Evolutionary conservation across 2,113 vertebrate genomes (phyloP).

Genomic region (Oplegnathus fasciatus): DNA sequence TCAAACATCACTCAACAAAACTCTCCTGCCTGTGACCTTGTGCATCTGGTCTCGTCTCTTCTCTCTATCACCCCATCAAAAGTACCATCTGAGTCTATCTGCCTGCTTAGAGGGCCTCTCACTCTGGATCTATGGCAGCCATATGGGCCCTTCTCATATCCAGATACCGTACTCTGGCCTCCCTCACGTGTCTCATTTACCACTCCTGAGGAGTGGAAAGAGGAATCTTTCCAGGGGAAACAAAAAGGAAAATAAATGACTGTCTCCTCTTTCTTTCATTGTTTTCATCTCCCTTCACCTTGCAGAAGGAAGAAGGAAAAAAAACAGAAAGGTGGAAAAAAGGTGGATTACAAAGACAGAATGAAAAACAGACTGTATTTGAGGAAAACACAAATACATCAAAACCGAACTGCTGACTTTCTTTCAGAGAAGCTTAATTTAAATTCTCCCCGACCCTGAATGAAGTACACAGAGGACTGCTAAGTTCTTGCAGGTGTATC

Average conservation of each 20-base stretch:
- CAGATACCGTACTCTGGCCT: constrained; percentile 52
- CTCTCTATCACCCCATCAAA: constrained; percentile 71
- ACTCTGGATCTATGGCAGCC: constrained; percentile 62
- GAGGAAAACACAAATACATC: constrained; percentile 1
- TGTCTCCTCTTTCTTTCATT: constrained; percentile 17
- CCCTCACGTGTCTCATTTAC: constrained; percentile 48
- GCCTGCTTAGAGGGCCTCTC: constrained; percentile 55
- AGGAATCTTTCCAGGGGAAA: constrained; percentile 43
- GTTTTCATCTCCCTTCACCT: constrained; percentile 45
- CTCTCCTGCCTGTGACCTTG: constrained; percentile 59
- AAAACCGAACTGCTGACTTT: constrained; percentile 47
- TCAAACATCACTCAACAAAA: constrained; percentile 72
- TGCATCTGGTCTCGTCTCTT: constrained; percentile 65
- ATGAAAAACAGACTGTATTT: constrained; percentile 9
- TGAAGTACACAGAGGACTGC: constrained; percentile 55
- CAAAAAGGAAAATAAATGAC: constrained; percentile 46
- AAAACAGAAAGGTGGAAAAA: background rate
- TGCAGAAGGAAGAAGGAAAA: constrained; percentile 6
- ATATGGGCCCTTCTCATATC: constrained; percentile 65
- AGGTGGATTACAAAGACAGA: constrained; percentile 32
- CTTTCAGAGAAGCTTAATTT: constrained; percentile 34
- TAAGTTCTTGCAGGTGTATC: constrained; percentile 79
- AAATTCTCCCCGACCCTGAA: constrained; percentile 62
- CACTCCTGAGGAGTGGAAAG: constrained; percentile 16
- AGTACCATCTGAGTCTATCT: constrained; percentile 53